A percentile compares a stretch with the other conserved stretches of the same genome.
Conservation (phyloP, 1,140 invertebrate species). For the Heliothis virescens region DNA sequence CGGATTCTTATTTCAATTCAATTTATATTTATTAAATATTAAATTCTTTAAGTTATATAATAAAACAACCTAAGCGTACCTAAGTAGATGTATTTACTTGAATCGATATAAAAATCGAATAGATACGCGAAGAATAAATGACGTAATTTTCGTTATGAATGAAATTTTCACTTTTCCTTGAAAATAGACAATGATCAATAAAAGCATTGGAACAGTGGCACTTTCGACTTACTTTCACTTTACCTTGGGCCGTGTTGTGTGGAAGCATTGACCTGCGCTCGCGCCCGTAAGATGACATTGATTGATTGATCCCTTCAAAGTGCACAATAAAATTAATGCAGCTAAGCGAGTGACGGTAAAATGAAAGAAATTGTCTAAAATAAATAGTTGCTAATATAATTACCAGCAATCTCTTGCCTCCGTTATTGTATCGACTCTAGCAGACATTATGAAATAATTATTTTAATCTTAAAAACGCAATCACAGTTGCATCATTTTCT, state of each 20-base stretch:
- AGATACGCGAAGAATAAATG: background rate
- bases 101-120: too few species aligned
- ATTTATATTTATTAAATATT: background rate
- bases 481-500: too few species aligned
- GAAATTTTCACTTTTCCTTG: conserved; percentile 1
- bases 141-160: background rate
- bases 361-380: too few species aligned
- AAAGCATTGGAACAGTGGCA: conserved; percentile 33
- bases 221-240: conserved; percentile 69
- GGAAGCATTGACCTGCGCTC: conserved; percentile 61
- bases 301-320: conserved; percentile 28
- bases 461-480: too few species aligned
- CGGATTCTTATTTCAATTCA: background rate
- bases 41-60: background rate
- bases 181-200: conserved; percentile 36
- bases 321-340: too few species aligned
- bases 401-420: too few species aligned
- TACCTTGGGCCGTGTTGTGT: conserved; percentile 58
- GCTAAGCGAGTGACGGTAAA: too few species aligned
- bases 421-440: too few species aligned
- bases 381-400: too few species aligned
- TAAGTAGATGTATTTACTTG: too few species aligned
- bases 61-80: too few species aligned
- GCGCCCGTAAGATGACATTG: background rate
- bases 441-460: too few species aligned